phyloP scores from a whole-genome alignment of 2,888 invertebrate genomes.

The Volucella inflata region DNA sequence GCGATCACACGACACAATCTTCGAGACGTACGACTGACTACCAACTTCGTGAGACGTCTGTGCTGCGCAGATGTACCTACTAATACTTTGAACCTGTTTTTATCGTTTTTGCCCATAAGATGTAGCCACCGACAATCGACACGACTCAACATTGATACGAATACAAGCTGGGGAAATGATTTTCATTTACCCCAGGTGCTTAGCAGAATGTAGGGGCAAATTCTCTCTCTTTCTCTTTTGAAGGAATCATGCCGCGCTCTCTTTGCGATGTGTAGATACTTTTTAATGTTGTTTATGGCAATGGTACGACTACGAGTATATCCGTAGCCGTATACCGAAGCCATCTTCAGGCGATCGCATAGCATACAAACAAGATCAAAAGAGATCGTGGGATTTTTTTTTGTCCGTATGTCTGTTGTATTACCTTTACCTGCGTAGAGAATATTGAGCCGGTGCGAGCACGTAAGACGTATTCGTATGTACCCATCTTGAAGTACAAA shows the following conservation, averaged over 20 bases:
- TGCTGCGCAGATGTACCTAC: constrained; percentile 56
- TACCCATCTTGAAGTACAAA: constrained; percentile 62
- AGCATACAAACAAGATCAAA: constrained; percentile 45
- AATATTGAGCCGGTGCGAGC: constrained; percentile 52
- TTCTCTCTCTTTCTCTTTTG: constrained; percentile 27
- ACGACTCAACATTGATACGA: neutral
- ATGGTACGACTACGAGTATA: constrained; percentile 32
- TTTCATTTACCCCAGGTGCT: constrained; percentile 42
- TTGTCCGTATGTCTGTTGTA: neutral
- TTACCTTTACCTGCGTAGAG: constrained; percentile 57
- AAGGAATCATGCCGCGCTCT: constrained; percentile 23
- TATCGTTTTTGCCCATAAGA: constrained; percentile 45
- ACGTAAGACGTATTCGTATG: neutral
- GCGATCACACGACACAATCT: constrained; percentile 55
- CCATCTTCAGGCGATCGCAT: constrained; percentile 30
- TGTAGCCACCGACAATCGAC: constrained; percentile 22
- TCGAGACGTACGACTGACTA: constrained; percentile 27
- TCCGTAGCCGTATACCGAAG: no score
- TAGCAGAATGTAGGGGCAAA: constrained; percentile 55
- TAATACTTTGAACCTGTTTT: constrained; percentile 60
- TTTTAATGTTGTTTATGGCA: constrained; percentile 41
- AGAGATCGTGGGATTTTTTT: constrained; percentile 67
- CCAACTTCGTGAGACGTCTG: constrained; percentile 51
- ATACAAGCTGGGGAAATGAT: constrained; percentile 43
- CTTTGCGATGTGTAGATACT: constrained; percentile 33